Base-by-base conservation (phyloP, 2,888 invertebrate genomes). In the Caenorhabditis sp. region DNA sequence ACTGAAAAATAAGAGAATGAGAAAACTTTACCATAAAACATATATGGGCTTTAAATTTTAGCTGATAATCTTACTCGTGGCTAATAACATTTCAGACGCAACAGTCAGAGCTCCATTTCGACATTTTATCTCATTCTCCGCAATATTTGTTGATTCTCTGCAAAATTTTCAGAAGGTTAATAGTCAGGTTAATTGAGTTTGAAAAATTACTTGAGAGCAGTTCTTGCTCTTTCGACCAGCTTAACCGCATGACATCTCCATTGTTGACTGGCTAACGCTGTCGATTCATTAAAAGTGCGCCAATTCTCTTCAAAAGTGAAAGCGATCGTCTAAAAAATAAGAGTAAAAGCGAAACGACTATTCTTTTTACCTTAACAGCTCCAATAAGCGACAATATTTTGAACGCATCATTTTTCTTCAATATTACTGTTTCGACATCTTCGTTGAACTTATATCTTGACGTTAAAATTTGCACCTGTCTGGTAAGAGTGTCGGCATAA, bases 401-500 rank as follows among this genome's bases (percentile, higher is more conserved):
- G 17, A 60, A 20, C 12, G 79, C 80, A 43, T 73, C 67, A 17
- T 43, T 67, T 60, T 82, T 81, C 0, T 74, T 56, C 17, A 84
- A 59, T 21, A 68, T 57, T 23, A 68, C 50, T 57, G 78, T 72
- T 57, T 70, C 67, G 52, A 92, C 31, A 31, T 31, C 31, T 4
- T 31, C 5, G 31, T 31, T 31, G 4, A 31, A 7, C 10, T 31
- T 90, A 87, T 93, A 93, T 27, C 93, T 89, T 86, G 92, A 92
- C 63, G 92, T 91, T 12, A 93, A 86, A 0, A 90, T 90, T 70
- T 90, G 90, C 49, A 92, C 89, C 20, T 90, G 87, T 70, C 91
- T 91, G 83, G 91, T 91, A 36, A 93, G 91, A 83, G 90, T 89
- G 82, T 93, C 91, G 85, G 93, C 91, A 90, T 91, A 91, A 88